Base-by-base conservation (phyloP, 2,113 vertebrate species). In the Mobula hypostoma region DNA sequence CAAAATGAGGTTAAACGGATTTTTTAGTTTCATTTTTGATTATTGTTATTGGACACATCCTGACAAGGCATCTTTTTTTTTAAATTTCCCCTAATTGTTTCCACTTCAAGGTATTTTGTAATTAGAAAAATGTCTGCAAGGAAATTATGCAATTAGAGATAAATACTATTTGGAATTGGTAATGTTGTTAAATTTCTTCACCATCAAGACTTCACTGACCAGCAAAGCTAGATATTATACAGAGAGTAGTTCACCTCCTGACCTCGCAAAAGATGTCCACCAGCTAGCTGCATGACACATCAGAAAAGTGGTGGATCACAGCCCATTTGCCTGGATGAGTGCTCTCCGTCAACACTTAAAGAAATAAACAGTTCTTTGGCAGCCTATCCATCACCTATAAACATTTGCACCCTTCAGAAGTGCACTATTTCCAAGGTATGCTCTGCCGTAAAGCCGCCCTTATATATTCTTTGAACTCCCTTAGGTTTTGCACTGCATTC, bases 41-140 rank as follows among this genome's bases (percentile, higher is more conserved):
- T 63, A 92, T 92, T 92, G 36, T 92, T 72, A 92, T 40, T 92
- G 8, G 66, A 72, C 66, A 72, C n/a, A 63, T 91, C 68, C 32
- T 72, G 32, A 91, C 7, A 40, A 72, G 21, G 68, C 12, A 92
- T 9, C 66, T 27, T 63, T 87, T 27, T 63, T 87, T 11, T 48
- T 70, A 92, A 48, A 48, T 48, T 92, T 92, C 32, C 32, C 32
- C 21, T 70, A 40, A 92, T 72, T 72, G 68, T 92, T 92, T 24
- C n/a, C 24, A 7, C 66, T 92, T 92, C n/a, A 40, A 92, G 66
- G 32, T 7, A 92, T 91, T 70, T 1, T 61, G 68, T 92, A 72
- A 72, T 72, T 92, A 29, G 8, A 92, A 72, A 72, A 72, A 70
- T 19, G 40, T 3, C 90, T 92, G 66, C 19, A 24, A 92, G 68